Evolutionary conservation across 2,797 vertebrate species (phyloP).

Genomic region (Malurus splendens): DNA sequence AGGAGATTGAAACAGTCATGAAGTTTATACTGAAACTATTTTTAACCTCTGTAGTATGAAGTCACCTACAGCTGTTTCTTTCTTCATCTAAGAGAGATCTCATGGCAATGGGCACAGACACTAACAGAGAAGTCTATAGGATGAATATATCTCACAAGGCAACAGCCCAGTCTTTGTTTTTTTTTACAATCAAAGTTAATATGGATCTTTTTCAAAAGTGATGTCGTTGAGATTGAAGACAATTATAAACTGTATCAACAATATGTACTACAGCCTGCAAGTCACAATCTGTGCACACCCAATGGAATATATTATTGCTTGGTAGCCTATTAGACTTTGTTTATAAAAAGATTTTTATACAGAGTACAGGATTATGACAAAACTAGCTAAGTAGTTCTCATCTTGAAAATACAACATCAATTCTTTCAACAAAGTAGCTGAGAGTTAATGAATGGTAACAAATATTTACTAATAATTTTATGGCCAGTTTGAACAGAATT

Average conservation of each 20-base stretch:
- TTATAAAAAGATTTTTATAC: slow-evolving; percentile 67
- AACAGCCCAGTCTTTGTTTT: slow-evolving; percentile 1
- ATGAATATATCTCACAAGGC: slow-evolving; percentile 25
- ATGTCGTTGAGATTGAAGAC: slow-evolving; percentile 42
- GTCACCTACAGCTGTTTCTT: slow-evolving; percentile 33
- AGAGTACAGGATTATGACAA: slow-evolving; percentile 69
- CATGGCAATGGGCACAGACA: slow-evolving; percentile 12
- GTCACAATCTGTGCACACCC: slow-evolving; percentile 61
- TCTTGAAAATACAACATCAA: slow-evolving; percentile 66
- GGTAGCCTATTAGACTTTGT: slow-evolving; percentile 67
- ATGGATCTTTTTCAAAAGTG: slow-evolving; percentile 38
- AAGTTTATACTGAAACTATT: slow-evolving; percentile 41
- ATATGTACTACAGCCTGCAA: slow-evolving; percentile 56
- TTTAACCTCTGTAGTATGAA: slow-evolving; percentile 40
- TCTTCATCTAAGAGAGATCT: slow-evolving; percentile 24
- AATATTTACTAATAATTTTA: slow-evolving; percentile 55
- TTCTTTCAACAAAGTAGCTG: slow-evolving; percentile 63
- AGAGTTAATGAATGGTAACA: slow-evolving; percentile 54
- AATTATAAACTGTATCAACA: slow-evolving; percentile 59
- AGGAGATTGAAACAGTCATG: slow-evolving; percentile 54
- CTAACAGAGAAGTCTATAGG: slow-evolving; percentile 35
- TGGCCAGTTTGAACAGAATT: slow-evolving; percentile 52
- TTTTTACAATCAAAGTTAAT: slow-evolving; percentile 23
- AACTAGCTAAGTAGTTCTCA: slow-evolving; percentile 60
- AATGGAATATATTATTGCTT: slow-evolving; percentile 69